Conservation (phyloP, 2,113 vertebrate genomes). For the Cololabis saira region DNA sequence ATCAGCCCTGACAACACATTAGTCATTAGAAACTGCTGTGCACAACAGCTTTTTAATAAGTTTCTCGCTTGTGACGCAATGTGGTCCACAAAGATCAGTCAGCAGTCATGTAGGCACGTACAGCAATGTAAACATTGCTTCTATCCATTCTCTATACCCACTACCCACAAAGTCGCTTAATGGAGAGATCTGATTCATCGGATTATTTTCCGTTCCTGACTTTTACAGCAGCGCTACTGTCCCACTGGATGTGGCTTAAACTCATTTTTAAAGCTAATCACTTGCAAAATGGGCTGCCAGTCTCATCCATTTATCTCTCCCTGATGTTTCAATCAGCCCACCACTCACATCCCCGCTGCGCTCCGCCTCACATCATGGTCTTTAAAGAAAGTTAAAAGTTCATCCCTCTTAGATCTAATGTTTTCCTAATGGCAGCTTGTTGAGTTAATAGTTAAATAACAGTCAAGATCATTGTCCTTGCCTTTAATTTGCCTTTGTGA, state of each 20-base stretch:
- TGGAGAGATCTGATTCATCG: constrained; percentile 8
- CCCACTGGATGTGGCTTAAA: constrained; percentile 13
- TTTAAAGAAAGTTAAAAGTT: constrained; percentile 71
- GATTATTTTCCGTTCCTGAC: constrained; percentile 30
- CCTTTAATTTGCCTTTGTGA: constrained; percentile 52
- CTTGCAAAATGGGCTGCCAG: constrained; percentile 10
- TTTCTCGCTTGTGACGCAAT: constrained; percentile 9
- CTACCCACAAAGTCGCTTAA: constrained; percentile 2
- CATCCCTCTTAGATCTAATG: constrained; percentile 71
- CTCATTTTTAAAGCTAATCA: constrained; percentile 42
- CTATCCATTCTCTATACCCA: too few species aligned
- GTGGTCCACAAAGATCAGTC: not conserved
- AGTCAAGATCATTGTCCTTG: constrained; percentile 54
- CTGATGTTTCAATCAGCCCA: constrained; percentile 50
- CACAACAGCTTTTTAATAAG: constrained; percentile 32
- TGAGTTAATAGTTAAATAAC: constrained; percentile 77
- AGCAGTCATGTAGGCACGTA: not conserved
- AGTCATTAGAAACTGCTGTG: constrained; percentile 45
- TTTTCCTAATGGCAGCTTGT: constrained; percentile 73
- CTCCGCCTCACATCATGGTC: constrained; percentile 46
- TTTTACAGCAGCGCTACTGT: constrained; percentile 14
- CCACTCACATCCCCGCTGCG: constrained; percentile 36
- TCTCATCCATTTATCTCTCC: constrained; percentile 32
- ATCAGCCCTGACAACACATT: constrained; percentile 23
- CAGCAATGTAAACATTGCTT: too few species aligned